phyloP scores from a whole-genome alignment of 2,797 vertebrate genomes.

The Semotilus atromaculatus region DNA sequence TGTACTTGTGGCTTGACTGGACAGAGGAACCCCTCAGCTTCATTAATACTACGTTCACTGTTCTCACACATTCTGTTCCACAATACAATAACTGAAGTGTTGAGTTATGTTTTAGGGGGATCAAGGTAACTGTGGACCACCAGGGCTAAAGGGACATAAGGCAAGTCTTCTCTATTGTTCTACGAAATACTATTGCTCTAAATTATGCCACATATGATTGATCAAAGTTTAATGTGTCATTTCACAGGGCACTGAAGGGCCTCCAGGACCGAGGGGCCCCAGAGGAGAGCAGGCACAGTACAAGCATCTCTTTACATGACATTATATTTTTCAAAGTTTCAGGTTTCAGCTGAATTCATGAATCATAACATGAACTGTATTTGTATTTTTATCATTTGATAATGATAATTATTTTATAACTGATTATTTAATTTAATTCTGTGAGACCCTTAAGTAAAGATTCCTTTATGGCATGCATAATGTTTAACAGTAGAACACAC shows the following conservation, averaged over 20 bases:
- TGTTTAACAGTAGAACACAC: not conserved
- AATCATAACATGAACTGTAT: not conserved
- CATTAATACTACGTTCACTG: too few relatives aligned
- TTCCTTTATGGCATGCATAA: not conserved
- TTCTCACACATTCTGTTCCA: too few relatives aligned
- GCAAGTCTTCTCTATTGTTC: constrained; percentile 70
- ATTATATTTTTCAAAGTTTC: not conserved
- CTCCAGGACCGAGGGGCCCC: constrained; percentile 76
- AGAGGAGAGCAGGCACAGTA: constrained; percentile 78
- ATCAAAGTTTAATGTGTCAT: constrained; percentile 3
- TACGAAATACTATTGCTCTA: not conserved
- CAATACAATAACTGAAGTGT: not conserved
- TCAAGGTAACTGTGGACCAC: constrained; percentile 85
- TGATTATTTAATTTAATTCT: not conserved
- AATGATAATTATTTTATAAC: not conserved
- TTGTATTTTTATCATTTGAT: not conserved
- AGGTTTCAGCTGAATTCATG: not conserved
- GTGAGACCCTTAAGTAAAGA: not conserved
- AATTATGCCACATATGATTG: not conserved
- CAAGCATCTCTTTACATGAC: constrained; percentile 8
- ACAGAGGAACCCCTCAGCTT: too few relatives aligned
- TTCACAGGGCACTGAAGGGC: constrained; percentile 80
- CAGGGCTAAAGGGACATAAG: constrained; percentile 84
- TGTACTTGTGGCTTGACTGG: too few relatives aligned
- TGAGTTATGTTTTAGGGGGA: constrained; percentile 77